These are phyloP conservation scores for Melanotaenia trifasciata DNA, from an alignment of 2,797 vertebrate species.

Conservation along the genomic window DNA sequence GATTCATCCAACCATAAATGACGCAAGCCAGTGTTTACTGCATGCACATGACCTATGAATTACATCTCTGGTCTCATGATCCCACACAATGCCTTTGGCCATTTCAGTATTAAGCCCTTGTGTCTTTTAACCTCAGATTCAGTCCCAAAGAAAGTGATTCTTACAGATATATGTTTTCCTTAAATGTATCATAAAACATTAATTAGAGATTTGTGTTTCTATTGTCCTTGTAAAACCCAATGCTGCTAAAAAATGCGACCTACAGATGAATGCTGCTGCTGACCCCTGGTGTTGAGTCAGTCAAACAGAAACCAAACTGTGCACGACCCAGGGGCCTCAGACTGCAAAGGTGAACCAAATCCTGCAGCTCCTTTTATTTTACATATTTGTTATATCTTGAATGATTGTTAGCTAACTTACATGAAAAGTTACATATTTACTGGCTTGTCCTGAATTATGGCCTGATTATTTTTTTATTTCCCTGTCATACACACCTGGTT, in stretches of 20 bases:
- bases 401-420: not conserved
- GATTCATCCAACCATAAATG: not conserved
- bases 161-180: not conserved
- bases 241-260: not conserved
- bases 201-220: not conserved
- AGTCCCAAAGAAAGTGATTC: not conserved
- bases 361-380: not conserved
- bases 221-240: not conserved
- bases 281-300: slow-evolving; percentile 12
- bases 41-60: not conserved
- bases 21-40: not conserved
- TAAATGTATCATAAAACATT: not conserved
- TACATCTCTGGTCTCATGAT: not conserved
- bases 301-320: not conserved
- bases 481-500: too few relatives aligned
- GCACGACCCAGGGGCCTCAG: not conserved
- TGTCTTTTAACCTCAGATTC: not conserved
- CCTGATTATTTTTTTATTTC: not conserved
- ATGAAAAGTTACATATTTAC: not conserved
- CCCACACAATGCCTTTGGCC: not conserved
- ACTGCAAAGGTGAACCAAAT: not conserved
- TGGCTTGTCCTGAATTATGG: not conserved
- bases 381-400: not conserved
- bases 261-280: not conserved
- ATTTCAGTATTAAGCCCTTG: not conserved